phyloP scores from a whole-genome alignment of 2,888 invertebrate genomes.

The Steromphala cineraria region DNA sequence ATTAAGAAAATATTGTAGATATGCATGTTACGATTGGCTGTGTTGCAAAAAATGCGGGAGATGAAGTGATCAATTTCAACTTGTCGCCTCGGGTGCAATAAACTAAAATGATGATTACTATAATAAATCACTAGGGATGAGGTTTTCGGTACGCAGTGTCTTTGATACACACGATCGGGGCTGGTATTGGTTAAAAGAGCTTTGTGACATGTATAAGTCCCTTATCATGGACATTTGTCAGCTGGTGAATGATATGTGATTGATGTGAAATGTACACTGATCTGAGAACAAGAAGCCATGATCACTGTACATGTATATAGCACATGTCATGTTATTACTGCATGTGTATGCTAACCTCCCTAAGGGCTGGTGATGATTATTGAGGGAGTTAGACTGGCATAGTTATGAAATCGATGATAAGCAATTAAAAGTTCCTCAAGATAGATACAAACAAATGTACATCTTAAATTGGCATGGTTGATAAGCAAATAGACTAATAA shows the following conservation, averaged over 20 bases:
- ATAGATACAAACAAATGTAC: too few species aligned
- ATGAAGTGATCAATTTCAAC: constrained; percentile 17
- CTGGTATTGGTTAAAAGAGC: background rate
- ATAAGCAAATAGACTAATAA: too few species aligned
- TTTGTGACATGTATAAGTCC: background rate
- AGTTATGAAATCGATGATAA: too few species aligned
- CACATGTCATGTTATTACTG: too few species aligned
- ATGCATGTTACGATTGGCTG: background rate
- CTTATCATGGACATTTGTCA: background rate
- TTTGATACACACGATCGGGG: background rate
- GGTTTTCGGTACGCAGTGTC: too few species aligned
- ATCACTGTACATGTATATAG: background rate
- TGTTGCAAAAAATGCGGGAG: background rate
- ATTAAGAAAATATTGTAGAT: background rate
- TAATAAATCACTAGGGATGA: background rate
- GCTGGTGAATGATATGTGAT: background rate
- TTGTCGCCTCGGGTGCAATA: background rate
- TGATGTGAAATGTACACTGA: background rate
- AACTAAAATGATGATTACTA: background rate
- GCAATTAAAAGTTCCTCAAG: too few species aligned
- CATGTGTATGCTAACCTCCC: too few species aligned
- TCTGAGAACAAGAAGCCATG: background rate
- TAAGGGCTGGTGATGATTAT: too few species aligned
- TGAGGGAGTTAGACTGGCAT: too few species aligned
- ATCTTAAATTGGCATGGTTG: too few species aligned